phyloP scores from a whole-genome alignment of 2,888 invertebrate genomes.

The Tiphia femorata region DNA sequence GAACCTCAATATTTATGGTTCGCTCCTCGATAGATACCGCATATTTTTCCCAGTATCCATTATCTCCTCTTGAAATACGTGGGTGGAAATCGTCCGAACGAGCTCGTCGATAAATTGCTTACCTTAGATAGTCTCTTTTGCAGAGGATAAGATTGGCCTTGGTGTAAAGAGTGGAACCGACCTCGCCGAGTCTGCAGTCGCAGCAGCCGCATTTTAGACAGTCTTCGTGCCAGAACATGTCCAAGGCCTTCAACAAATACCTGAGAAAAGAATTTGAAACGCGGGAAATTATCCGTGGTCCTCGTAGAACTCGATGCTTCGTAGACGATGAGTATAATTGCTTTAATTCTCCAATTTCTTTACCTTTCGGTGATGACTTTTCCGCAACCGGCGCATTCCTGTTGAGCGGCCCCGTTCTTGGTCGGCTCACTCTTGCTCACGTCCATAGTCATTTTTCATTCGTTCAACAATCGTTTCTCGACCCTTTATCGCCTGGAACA shows the following conservation, averaged over 20 bases:
- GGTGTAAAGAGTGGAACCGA: constrained; percentile 90
- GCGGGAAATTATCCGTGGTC: too few relatives aligned
- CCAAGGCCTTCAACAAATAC: constrained; percentile 84
- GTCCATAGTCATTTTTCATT: constrained; percentile 65
- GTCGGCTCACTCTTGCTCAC: constrained; percentile 63
- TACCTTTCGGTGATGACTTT: constrained; percentile 87
- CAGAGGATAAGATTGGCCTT: constrained; percentile 93
- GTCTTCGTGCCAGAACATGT: constrained; percentile 94
- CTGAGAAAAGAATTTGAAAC: too few relatives aligned
- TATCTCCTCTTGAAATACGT: too few relatives aligned
- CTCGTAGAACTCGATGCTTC: too few relatives aligned
- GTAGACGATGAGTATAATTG: too few relatives aligned
- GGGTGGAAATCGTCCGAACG: constrained; percentile 3
- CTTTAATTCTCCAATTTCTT: constrained; percentile 19
- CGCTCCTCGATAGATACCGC: too few relatives aligned
- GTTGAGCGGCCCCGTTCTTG: constrained; percentile 67
- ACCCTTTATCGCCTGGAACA: constrained; percentile 35
- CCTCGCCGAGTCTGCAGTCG: constrained; percentile 93
- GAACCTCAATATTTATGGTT: too few relatives aligned
- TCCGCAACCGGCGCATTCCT: constrained; percentile 88
- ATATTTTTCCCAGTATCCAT: too few relatives aligned
- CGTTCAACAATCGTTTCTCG: neutral
- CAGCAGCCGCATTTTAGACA: constrained; percentile 94
- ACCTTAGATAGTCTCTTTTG: constrained; percentile 94
- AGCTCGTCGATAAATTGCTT: constrained; percentile 51